Evolutionary conservation across 2,113 vertebrate genomes (phyloP).

Genomic region (Peromyscus polionotus): DNA sequence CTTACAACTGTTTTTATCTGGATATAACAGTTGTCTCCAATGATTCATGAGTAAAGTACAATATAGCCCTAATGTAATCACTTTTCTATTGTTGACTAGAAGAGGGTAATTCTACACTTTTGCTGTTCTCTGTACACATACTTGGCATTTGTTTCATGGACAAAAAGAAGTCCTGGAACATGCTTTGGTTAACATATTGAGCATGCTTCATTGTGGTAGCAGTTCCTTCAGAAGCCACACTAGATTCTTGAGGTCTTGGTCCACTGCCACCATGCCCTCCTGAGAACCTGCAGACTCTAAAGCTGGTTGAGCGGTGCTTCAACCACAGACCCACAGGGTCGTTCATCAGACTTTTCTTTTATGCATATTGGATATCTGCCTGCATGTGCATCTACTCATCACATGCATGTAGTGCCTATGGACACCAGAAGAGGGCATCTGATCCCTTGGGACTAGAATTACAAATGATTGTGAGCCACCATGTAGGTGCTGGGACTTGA

Average conservation of each 20-base stretch:
- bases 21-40: not conserved
- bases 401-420: not conserved
- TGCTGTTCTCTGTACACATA: conserved; percentile 15
- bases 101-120: not conserved
- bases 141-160: not conserved
- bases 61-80: not conserved
- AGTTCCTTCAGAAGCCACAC: not conserved
- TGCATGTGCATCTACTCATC: not conserved
- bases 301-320: no score
- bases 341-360: not conserved
- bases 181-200: not conserved
- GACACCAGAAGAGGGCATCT: not conserved
- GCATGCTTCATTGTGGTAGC: not conserved
- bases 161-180: not conserved
- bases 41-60: not conserved
- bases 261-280: not conserved
- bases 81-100: not conserved
- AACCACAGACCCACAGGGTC: not conserved
- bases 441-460: not conserved
- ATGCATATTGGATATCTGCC: not conserved
- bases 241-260: not conserved
- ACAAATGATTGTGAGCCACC: not conserved
- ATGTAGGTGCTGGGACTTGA: not conserved
- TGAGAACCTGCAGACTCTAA: not conserved
- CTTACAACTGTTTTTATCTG: not conserved